Evolutionary conservation across 1,140 invertebrate genomes (phyloP), one percentile per base, ranked within the genome.

Genomic region (Littorina saxatilis): DNA sequence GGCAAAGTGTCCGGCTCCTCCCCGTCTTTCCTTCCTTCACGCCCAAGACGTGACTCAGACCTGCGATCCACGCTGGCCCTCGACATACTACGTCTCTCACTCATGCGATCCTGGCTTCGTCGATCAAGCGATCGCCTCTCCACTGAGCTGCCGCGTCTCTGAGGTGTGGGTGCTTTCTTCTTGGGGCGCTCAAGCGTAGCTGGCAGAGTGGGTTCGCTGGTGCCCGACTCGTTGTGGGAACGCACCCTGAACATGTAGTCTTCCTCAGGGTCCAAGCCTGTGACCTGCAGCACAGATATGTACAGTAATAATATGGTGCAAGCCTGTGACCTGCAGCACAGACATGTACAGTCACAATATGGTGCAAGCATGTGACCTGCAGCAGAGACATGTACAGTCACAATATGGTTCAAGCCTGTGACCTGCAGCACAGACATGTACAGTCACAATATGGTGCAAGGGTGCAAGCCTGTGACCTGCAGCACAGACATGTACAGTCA

Each of bases 221-320:
- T 80, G 23, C 91, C 91, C 74, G 82, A 88, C 29, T 99, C 98
- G 93, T 99, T 99, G 91, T 99, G 98, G 43, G 98, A 98, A 68
- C 97, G 94, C 0, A 99, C 95, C 76, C 98, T 94, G 94, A 99
- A 99, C 88, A 96, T 95, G 92, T 99, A 99, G 63, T 90, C 88
- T 70, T 86, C 84, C 11, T 90, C 88, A 27, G 86, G 82, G 11
- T 83, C 83, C 13, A 91, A 82, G 32, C 85, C 82, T 0, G 72
- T 86, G 20, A 91, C 81, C 50, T 84, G 76, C 77, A 83, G 15
- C 17, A n/a, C n/a, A n/a, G n/a, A n/a, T n/a, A n/a, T n/a, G n/a
- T n/a, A n/a, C n/a, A n/a, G n/a, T 35, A 1, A 29, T 4, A 27
- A 35, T 35, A 70, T 52, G 50, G 50, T 13, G 50, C 23, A 23